phyloP scores from a whole-genome alignment of 2,797 vertebrate genomes.

The Lophotriccus pileatus region DNA sequence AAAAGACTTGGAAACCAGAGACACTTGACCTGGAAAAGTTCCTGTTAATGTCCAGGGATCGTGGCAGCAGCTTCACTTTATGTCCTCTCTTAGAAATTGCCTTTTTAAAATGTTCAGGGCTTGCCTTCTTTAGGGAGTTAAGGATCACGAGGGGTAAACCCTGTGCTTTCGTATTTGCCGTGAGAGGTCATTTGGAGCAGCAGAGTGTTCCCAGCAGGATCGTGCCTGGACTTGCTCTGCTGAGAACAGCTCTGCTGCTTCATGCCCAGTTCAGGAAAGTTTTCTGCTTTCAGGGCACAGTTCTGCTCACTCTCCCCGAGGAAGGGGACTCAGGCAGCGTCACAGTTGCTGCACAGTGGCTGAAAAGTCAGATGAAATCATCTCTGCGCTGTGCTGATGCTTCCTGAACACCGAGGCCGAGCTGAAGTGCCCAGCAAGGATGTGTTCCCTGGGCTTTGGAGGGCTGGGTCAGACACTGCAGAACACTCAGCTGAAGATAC shows the following conservation, averaged over 20 bases:
- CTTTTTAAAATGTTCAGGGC: neutral
- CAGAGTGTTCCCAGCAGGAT: neutral
- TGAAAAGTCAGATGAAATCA: neutral
- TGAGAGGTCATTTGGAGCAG: neutral
- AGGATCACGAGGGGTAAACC: neutral
- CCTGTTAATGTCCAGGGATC: fast-evolving
- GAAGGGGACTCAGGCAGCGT: neutral
- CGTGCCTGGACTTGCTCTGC: neutral
- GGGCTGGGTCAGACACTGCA: neutral
- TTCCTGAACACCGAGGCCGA: neutral
- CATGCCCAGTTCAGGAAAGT: neutral
- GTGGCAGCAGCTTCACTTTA: neutral
- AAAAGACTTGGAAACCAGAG: neutral
- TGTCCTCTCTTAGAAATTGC: neutral
- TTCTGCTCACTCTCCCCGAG: neutral
- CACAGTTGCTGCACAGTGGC: neutral
- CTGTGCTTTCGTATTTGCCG: neutral
- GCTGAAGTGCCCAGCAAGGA: neutral
- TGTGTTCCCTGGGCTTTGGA: neutral
- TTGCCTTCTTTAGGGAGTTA: neutral
- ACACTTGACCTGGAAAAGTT: neutral
- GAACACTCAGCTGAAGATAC: neutral
- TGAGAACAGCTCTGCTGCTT: neutral
- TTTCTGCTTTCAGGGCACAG: neutral
- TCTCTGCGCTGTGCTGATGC: neutral